Percentiles rank a stretch among this genome's conserved stretches.
Evolutionary conservation across 1,140 invertebrate genomes (phyloP).

Genomic region (Hyles euphorbiae): DNA sequence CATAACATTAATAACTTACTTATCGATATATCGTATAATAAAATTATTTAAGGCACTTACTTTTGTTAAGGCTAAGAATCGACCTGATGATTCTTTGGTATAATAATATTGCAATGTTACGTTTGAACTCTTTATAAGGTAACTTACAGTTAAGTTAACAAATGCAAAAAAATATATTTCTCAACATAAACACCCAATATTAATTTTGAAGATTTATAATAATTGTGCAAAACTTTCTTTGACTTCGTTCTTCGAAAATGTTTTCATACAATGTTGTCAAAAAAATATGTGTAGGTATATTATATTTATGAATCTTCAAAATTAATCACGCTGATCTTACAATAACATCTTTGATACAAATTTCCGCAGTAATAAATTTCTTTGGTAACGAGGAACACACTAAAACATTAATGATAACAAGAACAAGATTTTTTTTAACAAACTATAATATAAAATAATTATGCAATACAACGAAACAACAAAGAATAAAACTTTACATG

Average conservation of each 20-base stretch:
- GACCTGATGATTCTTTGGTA: slow-evolving; percentile 68
- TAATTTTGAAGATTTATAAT: slow-evolving; percentile 1
- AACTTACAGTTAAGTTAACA: slow-evolving; percentile 70
- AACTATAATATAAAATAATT: slow-evolving; percentile 39
- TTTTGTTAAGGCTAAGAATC: slow-evolving; percentile 55
- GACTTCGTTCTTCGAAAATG: not conserved
- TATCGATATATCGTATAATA: slow-evolving; percentile 33
- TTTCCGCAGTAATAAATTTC: slow-evolving; percentile 50
- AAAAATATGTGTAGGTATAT: too few species aligned
- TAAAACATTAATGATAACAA: slow-evolving; percentile 67
- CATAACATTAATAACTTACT: slow-evolving; percentile 47
- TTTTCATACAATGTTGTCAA: too few species aligned
- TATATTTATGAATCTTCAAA: too few species aligned
- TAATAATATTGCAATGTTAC: slow-evolving; percentile 53
- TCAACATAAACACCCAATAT: slow-evolving; percentile 63
- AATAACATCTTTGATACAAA: slow-evolving; percentile 48
- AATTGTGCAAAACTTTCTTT: not conserved
- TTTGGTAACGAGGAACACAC: slow-evolving; percentile 74
- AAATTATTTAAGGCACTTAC: slow-evolving; percentile 59
- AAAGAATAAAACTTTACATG: too few species aligned
- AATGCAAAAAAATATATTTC: slow-evolving; percentile 61
- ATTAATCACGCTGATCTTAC: slow-evolving; percentile 16
- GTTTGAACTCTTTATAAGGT: slow-evolving; percentile 69
- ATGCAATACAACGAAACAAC: not conserved
- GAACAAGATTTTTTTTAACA: slow-evolving; percentile 69